These are phyloP conservation scores for Chrysopilus asiliformis DNA, from an alignment of 2,888 invertebrate genomes.

Conservation along the genomic window DNA sequence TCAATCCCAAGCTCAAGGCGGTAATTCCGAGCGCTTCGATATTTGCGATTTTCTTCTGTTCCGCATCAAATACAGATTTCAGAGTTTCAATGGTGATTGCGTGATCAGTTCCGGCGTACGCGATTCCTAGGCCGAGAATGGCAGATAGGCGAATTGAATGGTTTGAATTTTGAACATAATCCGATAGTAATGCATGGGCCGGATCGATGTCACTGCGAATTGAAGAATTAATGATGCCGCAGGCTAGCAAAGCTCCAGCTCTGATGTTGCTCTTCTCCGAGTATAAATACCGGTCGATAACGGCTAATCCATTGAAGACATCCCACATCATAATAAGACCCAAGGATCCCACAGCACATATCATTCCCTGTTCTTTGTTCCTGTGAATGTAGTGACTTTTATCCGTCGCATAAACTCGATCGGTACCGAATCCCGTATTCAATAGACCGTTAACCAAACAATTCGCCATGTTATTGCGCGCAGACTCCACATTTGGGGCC, in stretches of 20 bases:
- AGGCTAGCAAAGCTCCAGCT: conserved; percentile 81
- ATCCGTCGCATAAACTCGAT: conserved; percentile 73
- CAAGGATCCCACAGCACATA: conserved; percentile 88
- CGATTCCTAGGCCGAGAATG: conserved; percentile 59
- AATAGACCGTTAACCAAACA: conserved; percentile 95
- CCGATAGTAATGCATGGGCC: conserved; percentile 77
- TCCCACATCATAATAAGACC: conserved; percentile 91
- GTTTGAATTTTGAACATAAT: conserved; percentile 70
- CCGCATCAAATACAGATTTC: conserved; percentile 38
- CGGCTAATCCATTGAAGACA: conserved; percentile 84
- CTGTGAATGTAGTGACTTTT: conserved; percentile 72
- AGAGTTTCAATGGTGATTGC: conserved; percentile 54
- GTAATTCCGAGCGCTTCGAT: conserved; percentile 58
- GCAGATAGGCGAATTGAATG: conserved; percentile 59
- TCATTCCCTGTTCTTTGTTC: conserved; percentile 88
- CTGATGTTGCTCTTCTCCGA: conserved; percentile 83
- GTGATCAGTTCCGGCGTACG: conserved; percentile 85
- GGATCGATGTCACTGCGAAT: conserved; percentile 92
- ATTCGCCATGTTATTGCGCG: conserved; percentile 81
- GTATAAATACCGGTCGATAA: conserved; percentile 89
- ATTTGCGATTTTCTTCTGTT: conserved; percentile 42
- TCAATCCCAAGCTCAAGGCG: conserved; percentile 57
- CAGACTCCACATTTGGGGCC: conserved; percentile 64
- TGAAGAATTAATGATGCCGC: conserved; percentile 88
- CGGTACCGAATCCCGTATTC: conserved; percentile 85